Percentiles rank a stretch among this genome's conserved stretches.
These are phyloP conservation scores for Drosophila nigricruria DNA, from an alignment of 2,888 invertebrate species.

Conservation along the genomic window DNA sequence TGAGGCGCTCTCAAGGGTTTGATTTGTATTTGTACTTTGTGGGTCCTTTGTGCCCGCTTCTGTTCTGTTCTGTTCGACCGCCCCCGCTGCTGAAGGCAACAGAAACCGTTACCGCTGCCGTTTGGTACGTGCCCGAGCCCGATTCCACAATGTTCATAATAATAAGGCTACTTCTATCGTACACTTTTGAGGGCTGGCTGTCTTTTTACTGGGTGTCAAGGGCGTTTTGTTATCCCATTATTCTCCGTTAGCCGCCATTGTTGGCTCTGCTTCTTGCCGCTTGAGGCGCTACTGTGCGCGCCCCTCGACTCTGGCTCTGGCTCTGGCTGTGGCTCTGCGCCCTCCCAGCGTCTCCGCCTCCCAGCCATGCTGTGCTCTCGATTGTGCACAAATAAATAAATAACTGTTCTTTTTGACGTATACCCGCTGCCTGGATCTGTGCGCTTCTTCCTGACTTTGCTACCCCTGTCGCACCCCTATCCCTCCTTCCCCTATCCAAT, in stretches of 20 bases:
- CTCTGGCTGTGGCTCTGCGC: background rate
- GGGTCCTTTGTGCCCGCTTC: slow-evolving; percentile 60
- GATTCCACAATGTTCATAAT: slow-evolving; percentile 74
- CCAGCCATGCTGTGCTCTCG: slow-evolving; percentile 56
- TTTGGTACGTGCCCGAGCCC: slow-evolving; percentile 73
- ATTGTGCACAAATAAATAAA: slow-evolving; percentile 81
- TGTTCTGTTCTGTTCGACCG: background rate
- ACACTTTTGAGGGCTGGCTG: slow-evolving; percentile 76
- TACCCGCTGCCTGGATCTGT: slow-evolving; percentile 53
- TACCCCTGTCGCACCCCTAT: slow-evolving; percentile 11
- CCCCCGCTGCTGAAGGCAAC: slow-evolving; percentile 6
- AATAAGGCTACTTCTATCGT: slow-evolving; percentile 77
- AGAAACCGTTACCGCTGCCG: slow-evolving; percentile 38
- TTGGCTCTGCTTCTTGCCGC: slow-evolving; percentile 36
- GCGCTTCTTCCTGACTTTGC: slow-evolving; percentile 42
- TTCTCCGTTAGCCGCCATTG: slow-evolving; percentile 78
- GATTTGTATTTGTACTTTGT: slow-evolving; percentile 76
- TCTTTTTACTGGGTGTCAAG: slow-evolving; percentile 84
- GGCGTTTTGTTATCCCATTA: slow-evolving; percentile 84
- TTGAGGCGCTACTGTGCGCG: slow-evolving; percentile 36
- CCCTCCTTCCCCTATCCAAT: background rate
- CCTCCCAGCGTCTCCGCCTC: slow-evolving; percentile 3
- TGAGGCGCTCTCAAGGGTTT: slow-evolving; percentile 75
- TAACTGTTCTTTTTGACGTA: slow-evolving; percentile 82
- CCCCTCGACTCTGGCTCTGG: slow-evolving; percentile 13